phyloP scores from a whole-genome alignment of 2,113 vertebrate genomes.

The Protobothrops mucrosquamatus region DNA sequence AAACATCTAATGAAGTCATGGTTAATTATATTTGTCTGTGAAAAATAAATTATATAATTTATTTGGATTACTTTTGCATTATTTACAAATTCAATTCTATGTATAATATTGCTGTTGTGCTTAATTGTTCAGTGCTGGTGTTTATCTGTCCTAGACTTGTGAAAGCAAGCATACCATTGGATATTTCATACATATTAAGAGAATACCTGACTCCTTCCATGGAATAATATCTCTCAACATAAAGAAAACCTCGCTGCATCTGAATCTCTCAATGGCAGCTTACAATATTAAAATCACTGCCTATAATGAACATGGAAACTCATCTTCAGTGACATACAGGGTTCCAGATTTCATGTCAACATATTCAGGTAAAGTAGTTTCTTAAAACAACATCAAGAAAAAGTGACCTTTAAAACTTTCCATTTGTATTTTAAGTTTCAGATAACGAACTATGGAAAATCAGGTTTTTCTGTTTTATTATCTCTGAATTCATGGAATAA shows the following conservation, averaged over 20 bases:
- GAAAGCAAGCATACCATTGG: slow-evolving; percentile 41
- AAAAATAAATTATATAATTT: not conserved
- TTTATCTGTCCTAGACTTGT: slow-evolving; percentile 40
- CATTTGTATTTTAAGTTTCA: not conserved
- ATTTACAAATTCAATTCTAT: not conserved
- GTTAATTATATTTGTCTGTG: not conserved
- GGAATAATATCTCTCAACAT: slow-evolving; percentile 15
- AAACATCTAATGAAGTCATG: not conserved
- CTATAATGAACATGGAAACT: slow-evolving; percentile 58
- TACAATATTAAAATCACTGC: slow-evolving; percentile 51
- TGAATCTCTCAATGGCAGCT: slow-evolving; percentile 58
- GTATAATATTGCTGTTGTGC: not conserved
- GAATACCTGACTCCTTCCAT: slow-evolving; percentile 50
- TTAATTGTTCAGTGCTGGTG: not conserved
- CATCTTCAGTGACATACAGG: slow-evolving; percentile 39
- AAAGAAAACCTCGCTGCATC: slow-evolving; percentile 29
- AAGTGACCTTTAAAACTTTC: not conserved
- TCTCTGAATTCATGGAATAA: not conserved
- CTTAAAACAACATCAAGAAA: not conserved
- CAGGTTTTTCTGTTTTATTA: not conserved
- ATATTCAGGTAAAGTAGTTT: slow-evolving; percentile 27
- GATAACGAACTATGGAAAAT: not conserved
- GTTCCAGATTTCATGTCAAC: slow-evolving; percentile 36
- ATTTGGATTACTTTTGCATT: not conserved
- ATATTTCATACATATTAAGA: slow-evolving; percentile 44